Percentiles rank a stretch among this genome's conserved stretches.
These are phyloP conservation scores for Spilosoma lubricipeda DNA, from an alignment of 2,888 invertebrate genomes.

Conservation along the genomic window DNA sequence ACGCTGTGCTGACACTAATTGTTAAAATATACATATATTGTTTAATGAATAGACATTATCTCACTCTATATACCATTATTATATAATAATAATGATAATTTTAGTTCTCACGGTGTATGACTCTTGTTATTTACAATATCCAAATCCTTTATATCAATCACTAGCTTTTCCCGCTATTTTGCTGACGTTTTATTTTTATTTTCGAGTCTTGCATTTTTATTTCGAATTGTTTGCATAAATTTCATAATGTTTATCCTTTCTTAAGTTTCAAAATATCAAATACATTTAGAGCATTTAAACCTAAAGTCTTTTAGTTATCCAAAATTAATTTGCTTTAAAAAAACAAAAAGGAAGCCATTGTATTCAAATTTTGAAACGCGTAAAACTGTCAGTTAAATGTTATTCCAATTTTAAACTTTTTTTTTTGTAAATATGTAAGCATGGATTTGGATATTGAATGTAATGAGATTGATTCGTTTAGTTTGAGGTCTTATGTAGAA, in stretches of 20 bases:
- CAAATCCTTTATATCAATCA: neutral
- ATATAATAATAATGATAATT: slow-evolving; percentile 9
- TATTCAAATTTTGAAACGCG: neutral
- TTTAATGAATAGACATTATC: neutral
- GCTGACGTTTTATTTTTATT: neutral
- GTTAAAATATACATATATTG: slow-evolving; percentile 1
- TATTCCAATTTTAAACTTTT: neutral
- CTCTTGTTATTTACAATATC: neutral
- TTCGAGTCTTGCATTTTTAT: neutral
- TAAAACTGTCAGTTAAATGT: neutral
- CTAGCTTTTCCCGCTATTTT: neutral
- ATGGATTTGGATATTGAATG: neutral
- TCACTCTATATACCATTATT: slow-evolving; percentile 1
- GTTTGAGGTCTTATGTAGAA: slow-evolving; percentile 21
- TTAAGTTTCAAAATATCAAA: too few species aligned
- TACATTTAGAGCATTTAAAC: too few species aligned
- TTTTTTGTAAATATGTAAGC: neutral
- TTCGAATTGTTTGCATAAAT: too few species aligned
- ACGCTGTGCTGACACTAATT: neutral
- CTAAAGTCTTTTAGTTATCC: too few species aligned
- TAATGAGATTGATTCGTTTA: slow-evolving; percentile 13
- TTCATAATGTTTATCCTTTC: too few species aligned
- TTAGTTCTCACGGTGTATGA: neutral
- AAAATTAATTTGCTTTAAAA: neutral
- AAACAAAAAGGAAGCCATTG: neutral